phyloP scores from a whole-genome alignment of 2,113 vertebrate genomes.

The Bufo bufo region DNA sequence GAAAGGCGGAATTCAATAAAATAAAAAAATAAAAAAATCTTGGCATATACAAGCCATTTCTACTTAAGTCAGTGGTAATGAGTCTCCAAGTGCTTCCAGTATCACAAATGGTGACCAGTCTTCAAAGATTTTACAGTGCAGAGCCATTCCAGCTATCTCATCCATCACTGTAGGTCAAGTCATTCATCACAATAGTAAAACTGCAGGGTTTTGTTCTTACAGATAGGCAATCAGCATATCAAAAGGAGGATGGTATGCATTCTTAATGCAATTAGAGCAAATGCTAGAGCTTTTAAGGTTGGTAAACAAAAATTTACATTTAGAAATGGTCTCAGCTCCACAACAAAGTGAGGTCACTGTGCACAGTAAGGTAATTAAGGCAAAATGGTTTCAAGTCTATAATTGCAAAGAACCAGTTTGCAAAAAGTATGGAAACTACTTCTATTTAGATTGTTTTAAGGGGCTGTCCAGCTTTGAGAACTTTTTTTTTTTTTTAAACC shows the following conservation, averaged over 20 bases:
- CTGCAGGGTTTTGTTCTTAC: conserved; percentile 42
- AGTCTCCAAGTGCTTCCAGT: neutral
- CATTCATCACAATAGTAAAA: conserved; percentile 56
- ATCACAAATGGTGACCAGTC: conserved; percentile 20
- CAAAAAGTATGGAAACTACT: neutral
- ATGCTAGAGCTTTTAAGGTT: conserved; percentile 27
- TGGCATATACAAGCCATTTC: neutral
- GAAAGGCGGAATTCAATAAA: neutral
- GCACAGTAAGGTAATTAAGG: neutral
- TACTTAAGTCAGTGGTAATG: conserved; percentile 20
- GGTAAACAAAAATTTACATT: conserved; percentile 50
- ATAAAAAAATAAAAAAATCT: neutral
- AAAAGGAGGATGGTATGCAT: conserved; percentile 54
- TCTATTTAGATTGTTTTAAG: neutral
- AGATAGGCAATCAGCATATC: conserved; percentile 47
- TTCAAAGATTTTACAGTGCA: conserved; percentile 49
- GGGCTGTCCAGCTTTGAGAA: too few relatives aligned
- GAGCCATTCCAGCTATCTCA: conserved; percentile 40
- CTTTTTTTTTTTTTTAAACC: too few relatives aligned
- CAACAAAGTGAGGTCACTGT: neutral
- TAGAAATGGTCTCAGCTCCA: neutral
- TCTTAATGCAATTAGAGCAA: conserved; percentile 56
- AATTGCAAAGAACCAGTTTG: neutral
- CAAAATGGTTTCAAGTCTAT: neutral
- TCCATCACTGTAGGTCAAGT: conserved; percentile 54